Percentiles rank a stretch among this genome's conserved stretches.
These are phyloP conservation scores for Drosophila seguyi DNA, from an alignment of 1,140 invertebrate species.

Conservation along the genomic window DNA sequence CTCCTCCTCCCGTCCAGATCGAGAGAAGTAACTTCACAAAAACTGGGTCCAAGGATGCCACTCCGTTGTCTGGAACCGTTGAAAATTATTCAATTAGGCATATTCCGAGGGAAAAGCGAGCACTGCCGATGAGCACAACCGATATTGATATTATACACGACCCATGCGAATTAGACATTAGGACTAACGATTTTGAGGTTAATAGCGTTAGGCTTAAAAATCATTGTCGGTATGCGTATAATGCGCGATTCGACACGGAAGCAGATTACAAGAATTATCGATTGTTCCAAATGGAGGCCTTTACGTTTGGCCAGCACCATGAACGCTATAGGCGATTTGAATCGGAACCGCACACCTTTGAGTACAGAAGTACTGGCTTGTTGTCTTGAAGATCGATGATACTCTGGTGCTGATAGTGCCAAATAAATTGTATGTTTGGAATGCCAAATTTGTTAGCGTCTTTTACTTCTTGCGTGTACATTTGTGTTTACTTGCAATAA, in stretches of 20 bases:
- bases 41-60: background rate
- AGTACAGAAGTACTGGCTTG: background rate
- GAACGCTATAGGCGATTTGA: background rate
- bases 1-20: background rate
- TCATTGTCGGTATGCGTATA: no score
- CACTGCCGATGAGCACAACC: fast-evolving
- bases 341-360: background rate
- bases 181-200: no score
- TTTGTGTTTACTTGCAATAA: background rate
- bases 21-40: background rate
- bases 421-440: background rate
- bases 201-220: no score
- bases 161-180: background rate
- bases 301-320: no score
- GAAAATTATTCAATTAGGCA: background rate
- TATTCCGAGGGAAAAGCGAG: background rate
- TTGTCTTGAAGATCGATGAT: background rate
- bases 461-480: background rate
- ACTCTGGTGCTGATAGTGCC: background rate
- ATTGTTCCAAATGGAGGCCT: background rate
- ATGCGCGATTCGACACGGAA: background rate
- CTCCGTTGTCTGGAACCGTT: background rate
- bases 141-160: background rate
- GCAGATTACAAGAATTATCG: fast-evolving
- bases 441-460: no score